A percentile compares a stretch with the other conserved stretches of the same genome.
Evolutionary conservation across 2,888 invertebrate species (phyloP).

Genomic region (Sphaerophoria taeniata): DNA sequence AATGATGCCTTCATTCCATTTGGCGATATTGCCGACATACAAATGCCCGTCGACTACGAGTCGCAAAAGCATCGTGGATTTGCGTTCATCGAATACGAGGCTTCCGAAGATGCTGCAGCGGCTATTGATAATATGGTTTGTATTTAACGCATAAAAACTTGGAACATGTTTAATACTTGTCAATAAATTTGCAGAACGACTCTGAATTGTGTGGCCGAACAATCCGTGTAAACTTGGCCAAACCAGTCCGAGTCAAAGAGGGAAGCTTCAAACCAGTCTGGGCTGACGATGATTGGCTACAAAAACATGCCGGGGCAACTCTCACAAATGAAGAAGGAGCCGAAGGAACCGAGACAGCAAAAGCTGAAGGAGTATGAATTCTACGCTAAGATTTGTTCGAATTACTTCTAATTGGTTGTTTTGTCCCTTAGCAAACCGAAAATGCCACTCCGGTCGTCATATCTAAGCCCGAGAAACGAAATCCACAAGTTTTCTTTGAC

Average conservation of each 20-base stretch:
- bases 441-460: constrained; percentile 79
- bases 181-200: constrained; percentile 89
- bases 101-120: constrained; percentile 98
- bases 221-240: constrained; percentile 97
- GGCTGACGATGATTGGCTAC: constrained; percentile 99
- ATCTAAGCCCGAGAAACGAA: constrained; percentile 83
- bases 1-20: constrained; percentile 99
- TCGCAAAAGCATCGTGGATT: constrained; percentile 99
- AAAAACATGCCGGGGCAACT: constrained; percentile 97
- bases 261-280: constrained; percentile 97
- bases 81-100: constrained; percentile 99
- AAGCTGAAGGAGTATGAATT: constrained; percentile 58
- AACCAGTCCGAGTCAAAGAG: constrained; percentile 98
- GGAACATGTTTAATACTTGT: not conserved
- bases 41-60: constrained; percentile 98
- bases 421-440: constrained; percentile 74
- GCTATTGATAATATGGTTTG: constrained; percentile 99
- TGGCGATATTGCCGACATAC: constrained; percentile 98
- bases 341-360: constrained; percentile 76
- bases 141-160: not conserved
- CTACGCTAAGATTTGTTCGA: too few species aligned
- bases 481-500: constrained; percentile 98
- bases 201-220: constrained; percentile 98
- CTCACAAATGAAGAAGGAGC: constrained; percentile 84
- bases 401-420: not conserved